These are phyloP conservation scores for Conus ventricosus DNA, from an alignment of 1,140 invertebrate species.

Conservation along the genomic window DNA sequence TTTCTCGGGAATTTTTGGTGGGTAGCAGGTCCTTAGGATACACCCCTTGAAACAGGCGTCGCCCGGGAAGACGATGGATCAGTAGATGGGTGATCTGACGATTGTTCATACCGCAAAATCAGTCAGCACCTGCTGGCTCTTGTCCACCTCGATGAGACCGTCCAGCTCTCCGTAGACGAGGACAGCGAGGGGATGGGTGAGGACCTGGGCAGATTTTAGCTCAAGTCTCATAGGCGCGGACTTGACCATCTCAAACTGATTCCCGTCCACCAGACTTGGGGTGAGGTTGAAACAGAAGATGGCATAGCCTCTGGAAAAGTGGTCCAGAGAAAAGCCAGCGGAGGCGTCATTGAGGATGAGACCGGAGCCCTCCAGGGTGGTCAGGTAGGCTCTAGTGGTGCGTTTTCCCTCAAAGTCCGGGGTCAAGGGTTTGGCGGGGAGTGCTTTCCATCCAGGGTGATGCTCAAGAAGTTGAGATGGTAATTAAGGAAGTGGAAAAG, in stretches of 20 bases:
- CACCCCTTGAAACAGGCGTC: neutral
- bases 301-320: no score
- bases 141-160: neutral
- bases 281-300: no score
- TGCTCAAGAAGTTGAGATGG: no score
- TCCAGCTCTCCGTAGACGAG: constrained; percentile 10
- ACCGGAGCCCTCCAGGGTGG: no score
- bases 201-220: neutral
- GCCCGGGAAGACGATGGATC: neutral
- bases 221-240: neutral
- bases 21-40: neutral
- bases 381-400: no score
- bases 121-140: neutral
- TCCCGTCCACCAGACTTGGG: neutral
- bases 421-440: no score
- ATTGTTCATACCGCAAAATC: constrained; percentile 7
- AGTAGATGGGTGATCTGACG: neutral
- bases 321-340: no score
- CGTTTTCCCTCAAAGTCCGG: no score
- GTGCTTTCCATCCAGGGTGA: no score
- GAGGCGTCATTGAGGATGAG: no score
- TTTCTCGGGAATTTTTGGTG: neutral
- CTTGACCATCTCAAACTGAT: neutral
- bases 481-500: no score
- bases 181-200: neutral